Evolutionary conservation across 2,888 invertebrate species (phyloP).

Genomic region (Leptarthrus brevirostris): DNA sequence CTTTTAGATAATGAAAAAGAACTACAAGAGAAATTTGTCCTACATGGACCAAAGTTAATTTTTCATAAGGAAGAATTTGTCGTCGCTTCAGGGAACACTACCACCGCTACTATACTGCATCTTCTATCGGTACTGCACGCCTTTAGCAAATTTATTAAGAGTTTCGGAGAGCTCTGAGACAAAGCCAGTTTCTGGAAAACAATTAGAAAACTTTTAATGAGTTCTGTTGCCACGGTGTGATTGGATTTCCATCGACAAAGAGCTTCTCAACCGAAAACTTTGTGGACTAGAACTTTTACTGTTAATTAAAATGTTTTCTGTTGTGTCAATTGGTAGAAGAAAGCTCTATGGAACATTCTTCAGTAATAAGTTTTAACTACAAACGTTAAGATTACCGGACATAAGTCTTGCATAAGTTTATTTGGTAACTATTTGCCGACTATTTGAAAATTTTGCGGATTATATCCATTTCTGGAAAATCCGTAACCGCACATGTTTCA

Average conservation of each 20-base stretch:
- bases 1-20: no score
- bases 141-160: background rate
- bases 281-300: conserved; percentile 35
- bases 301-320: conserved; percentile 44
- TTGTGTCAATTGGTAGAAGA: conserved; percentile 32
- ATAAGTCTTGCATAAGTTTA: no score
- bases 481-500: no score
- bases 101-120: background rate
- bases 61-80: conserved; percentile 8
- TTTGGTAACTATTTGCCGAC: no score
- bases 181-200: conserved; percentile 35
- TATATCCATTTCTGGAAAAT: no score
- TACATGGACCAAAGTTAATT: background rate
- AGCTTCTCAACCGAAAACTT: conserved; percentile 17
- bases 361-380: background rate
- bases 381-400: background rate
- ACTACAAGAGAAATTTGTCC: no score
- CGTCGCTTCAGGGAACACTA: background rate
- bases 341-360: background rate
- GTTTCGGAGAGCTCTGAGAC: conserved; percentile 6
- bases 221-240: conserved; percentile 44
- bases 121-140: background rate
- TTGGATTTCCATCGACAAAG: conserved; percentile 46
- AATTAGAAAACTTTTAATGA: conserved; percentile 46
- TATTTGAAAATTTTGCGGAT: no score